These are phyloP conservation scores for Andrena dorsata DNA, from an alignment of 2,888 invertebrate genomes.

Conservation along the genomic window DNA sequence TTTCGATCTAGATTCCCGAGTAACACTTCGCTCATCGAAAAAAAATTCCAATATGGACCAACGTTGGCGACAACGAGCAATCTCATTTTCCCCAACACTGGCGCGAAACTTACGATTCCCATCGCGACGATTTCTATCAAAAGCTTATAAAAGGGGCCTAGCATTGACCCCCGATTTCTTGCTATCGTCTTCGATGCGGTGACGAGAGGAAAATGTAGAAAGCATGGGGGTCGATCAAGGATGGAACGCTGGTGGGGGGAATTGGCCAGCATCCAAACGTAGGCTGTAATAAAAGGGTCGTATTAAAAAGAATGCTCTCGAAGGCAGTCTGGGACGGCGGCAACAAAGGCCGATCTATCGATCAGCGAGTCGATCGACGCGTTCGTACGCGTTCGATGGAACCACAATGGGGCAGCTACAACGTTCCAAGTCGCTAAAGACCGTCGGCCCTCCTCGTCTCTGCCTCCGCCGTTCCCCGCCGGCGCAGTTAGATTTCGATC, in stretches of 20 bases:
- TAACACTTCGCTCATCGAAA: constrained; percentile 39
- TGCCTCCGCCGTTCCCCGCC: background rate
- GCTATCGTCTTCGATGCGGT: constrained; percentile 37
- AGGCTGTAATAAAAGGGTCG: constrained; percentile 70
- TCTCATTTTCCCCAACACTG: constrained; percentile 12
- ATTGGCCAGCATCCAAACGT: constrained; percentile 75
- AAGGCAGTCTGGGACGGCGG: constrained; percentile 31
- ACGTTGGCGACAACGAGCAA: constrained; percentile 31
- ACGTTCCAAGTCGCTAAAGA: constrained; percentile 22
- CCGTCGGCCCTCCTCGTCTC: background rate
- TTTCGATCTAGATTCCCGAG: constrained; percentile 25
- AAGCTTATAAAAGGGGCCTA: constrained; percentile 29
- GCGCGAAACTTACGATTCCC: constrained; percentile 43
- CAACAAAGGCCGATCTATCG: constrained; percentile 33
- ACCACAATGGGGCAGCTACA: constrained; percentile 36
- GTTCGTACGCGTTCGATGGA: background rate
- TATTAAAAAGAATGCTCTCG: constrained; percentile 63
- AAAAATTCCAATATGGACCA: constrained; percentile 53
- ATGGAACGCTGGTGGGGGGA: background rate
- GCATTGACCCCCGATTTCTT: constrained; percentile 10
- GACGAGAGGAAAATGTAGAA: background rate
- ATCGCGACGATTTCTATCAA: constrained; percentile 42
- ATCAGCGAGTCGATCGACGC: constrained; percentile 11
- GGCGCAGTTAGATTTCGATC: constrained; percentile 1
- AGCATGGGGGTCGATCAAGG: background rate